phyloP scores from a whole-genome alignment of 2,797 vertebrate species.

The Chloroceryle amazona region DNA sequence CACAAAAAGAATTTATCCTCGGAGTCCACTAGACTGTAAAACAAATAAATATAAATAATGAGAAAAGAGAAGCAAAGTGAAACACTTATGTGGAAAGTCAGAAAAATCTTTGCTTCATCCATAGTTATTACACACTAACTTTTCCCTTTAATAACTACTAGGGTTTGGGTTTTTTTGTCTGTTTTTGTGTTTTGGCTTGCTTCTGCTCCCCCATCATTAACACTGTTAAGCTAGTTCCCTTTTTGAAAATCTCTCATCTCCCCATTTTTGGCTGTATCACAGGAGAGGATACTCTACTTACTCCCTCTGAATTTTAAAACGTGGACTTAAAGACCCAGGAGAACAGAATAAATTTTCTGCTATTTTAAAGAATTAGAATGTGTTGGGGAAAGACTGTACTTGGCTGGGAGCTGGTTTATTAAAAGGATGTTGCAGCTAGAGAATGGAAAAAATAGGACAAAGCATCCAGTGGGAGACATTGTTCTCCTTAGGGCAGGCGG shows the following conservation, averaged over 20 bases:
- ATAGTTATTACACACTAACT: neutral
- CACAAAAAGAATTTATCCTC: slow-evolving; percentile 47
- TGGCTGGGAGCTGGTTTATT: slow-evolving; percentile 60
- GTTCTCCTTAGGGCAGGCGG: slow-evolving; percentile 45
- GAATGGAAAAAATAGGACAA: slow-evolving; percentile 60
- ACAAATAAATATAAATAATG: slow-evolving; percentile 58
- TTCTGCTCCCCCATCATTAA: neutral
- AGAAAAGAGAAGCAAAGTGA: neutral
- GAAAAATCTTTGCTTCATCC: neutral
- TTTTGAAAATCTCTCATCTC: neutral
- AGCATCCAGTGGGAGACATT: slow-evolving; percentile 34
- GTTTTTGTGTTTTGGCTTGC: too few species aligned
- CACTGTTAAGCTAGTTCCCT: neutral
- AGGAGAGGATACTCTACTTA: neutral
- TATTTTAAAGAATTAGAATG: slow-evolving; percentile 42
- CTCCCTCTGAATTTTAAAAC: slow-evolving; percentile 39
- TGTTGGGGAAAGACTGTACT: slow-evolving; percentile 22
- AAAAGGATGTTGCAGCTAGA: slow-evolving; percentile 53
- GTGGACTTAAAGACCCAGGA: slow-evolving; percentile 39
- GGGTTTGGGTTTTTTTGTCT: too few species aligned
- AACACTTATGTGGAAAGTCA: neutral
- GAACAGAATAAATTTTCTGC: slow-evolving; percentile 60
- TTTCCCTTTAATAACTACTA: neutral
- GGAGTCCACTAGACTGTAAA: neutral
- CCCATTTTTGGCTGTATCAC: neutral